Percentiles rank a stretch among this genome's conserved stretches.
Evolutionary conservation across 2,797 vertebrate genomes (phyloP).

Genomic region (Phataginus tricuspis): DNA sequence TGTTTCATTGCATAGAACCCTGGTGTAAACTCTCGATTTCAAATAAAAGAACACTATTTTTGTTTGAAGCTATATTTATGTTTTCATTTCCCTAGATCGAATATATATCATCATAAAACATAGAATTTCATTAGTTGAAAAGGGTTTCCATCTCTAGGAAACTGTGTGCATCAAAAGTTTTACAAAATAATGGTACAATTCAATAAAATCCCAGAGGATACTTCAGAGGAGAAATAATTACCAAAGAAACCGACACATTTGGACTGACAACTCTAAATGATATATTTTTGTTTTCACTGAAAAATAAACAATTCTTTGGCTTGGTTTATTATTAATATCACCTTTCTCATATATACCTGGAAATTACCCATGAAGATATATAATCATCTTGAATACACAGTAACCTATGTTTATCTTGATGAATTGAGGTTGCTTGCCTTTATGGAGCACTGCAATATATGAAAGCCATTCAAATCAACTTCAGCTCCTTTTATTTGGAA

Average conservation of each 20-base stretch:
- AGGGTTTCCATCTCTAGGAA: not conserved
- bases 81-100: slow-evolving; percentile 5
- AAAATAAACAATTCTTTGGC: slow-evolving; percentile 62
- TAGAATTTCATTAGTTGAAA: not conserved
- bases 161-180: not conserved
- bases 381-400: slow-evolving; percentile 9
- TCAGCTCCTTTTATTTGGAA: not conserved
- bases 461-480: not conserved
- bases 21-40: not conserved
- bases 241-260: not conserved
- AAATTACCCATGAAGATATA: slow-evolving; percentile 59
- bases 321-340: slow-evolving; percentile 65
- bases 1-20: not conserved
- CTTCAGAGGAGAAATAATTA: not conserved
- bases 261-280: slow-evolving; percentile 62
- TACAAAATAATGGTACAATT: slow-evolving; percentile 10
- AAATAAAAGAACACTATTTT: not conserved
- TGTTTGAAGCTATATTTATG: slow-evolving; percentile 17
- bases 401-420: not conserved
- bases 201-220: not conserved
- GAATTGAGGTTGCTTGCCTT: not conserved
- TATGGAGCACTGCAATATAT: not conserved
- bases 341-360: slow-evolving; percentile 61
- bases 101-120: not conserved
- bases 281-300: slow-evolving; percentile 54